These are phyloP conservation scores for Pedicia rivosa DNA, from an alignment of 2,888 invertebrate species.

Conservation along the genomic window DNA sequence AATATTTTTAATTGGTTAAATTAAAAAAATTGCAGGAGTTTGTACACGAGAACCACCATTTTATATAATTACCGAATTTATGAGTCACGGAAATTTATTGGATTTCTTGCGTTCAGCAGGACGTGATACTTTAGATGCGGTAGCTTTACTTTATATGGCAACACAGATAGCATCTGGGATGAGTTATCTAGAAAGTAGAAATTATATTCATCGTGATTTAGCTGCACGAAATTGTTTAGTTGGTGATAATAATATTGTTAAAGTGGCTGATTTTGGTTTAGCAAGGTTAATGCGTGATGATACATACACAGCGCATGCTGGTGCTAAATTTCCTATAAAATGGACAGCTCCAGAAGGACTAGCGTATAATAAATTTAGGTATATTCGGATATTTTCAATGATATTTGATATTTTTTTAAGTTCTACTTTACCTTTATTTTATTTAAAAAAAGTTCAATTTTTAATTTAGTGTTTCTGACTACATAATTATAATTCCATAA, in stretches of 20 bases:
- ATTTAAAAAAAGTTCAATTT: too few species aligned
- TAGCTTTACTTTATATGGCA: constrained; percentile 96
- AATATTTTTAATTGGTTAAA: too few species aligned
- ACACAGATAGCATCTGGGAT: constrained; percentile 99
- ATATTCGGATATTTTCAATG: too few species aligned
- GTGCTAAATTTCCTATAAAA: constrained; percentile 99
- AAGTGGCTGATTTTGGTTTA: constrained; percentile 97
- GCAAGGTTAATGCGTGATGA: constrained; percentile 97
- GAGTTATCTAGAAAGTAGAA: constrained; percentile 92
- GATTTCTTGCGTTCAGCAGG: constrained; percentile 86
- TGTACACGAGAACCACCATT: constrained; percentile 98
- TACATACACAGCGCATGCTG: constrained; percentile 97
- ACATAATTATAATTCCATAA: too few species aligned
- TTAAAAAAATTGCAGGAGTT: constrained; percentile 72
- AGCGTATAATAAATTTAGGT: constrained; percentile 87
- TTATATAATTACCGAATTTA: constrained; percentile 98
- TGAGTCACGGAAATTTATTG: constrained; percentile 94
- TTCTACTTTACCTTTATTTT: too few species aligned
- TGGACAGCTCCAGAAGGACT: constrained; percentile 99
- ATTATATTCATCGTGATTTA: constrained; percentile 93
- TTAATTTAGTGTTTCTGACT: too few species aligned
- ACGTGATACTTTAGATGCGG: constrained; percentile 78
- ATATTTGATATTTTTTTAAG: too few species aligned
- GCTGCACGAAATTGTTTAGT: constrained; percentile 99
- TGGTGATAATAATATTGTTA: constrained; percentile 92